phyloP scores from a whole-genome alignment of 2,888 invertebrate species.

The Pristionchus mayeri region DNA sequence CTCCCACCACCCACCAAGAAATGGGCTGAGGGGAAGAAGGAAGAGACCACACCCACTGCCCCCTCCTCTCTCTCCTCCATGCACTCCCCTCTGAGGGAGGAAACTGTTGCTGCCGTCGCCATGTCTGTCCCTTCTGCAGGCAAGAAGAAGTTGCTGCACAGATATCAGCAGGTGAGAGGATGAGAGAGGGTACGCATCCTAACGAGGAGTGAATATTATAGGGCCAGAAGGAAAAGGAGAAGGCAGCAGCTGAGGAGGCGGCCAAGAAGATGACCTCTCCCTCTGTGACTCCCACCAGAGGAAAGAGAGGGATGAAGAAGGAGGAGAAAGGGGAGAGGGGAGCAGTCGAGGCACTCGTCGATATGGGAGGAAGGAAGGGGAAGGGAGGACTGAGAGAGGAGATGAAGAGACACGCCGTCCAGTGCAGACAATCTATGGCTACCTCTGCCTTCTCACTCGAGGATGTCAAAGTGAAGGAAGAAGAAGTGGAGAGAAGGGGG shows the following conservation, averaged over 20 bases:
- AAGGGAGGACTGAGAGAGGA: background rate
- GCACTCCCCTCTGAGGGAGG: background rate
- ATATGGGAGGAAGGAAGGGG: background rate
- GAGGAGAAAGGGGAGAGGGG: background rate
- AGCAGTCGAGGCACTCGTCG: background rate
- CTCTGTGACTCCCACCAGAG: background rate
- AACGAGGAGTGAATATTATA: background rate
- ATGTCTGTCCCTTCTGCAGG: background rate
- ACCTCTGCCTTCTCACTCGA: background rate
- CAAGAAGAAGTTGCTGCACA: slow-evolving; percentile 39
- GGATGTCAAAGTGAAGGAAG: too few species aligned
- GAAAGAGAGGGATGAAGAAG: background rate
- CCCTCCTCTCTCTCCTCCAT: slow-evolving; percentile 17
- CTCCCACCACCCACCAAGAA: background rate
- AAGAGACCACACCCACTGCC: background rate
- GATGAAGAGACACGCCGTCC: background rate
- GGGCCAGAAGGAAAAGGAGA: background rate
- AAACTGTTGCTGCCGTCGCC: background rate
- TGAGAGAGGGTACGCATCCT: background rate
- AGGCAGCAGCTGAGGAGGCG: background rate
- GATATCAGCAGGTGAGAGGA: slow-evolving; percentile 32
- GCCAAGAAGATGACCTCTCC: background rate
- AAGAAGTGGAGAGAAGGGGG: too few species aligned
- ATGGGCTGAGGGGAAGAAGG: background rate
- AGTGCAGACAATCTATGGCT: background rate